phyloP scores from a whole-genome alignment of 2,113 vertebrate species.

The Bucco capensis region DNA sequence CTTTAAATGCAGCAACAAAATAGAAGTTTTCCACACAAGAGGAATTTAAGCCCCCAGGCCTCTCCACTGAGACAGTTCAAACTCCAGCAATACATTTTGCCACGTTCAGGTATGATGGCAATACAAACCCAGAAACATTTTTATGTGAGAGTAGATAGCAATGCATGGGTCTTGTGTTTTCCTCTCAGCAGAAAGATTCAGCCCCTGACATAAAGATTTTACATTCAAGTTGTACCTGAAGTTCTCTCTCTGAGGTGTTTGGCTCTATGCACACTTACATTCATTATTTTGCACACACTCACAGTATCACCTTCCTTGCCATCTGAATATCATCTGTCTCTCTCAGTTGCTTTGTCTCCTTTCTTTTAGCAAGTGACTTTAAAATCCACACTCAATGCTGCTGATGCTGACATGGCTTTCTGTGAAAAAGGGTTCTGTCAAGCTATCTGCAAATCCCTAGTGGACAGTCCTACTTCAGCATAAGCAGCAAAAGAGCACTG shows the following conservation, averaged over 20 bases:
- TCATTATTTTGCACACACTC: neutral
- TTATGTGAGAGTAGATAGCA: neutral
- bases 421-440: neutral
- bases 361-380: neutral
- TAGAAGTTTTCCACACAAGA: neutral
- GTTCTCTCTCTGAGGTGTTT: neutral
- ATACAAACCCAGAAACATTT: neutral
- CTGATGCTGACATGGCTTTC: neutral
- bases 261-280: neutral
- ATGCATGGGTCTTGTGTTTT: rapidly evolving
- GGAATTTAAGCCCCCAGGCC: neutral
- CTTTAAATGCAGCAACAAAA: neutral
- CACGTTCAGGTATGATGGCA: neutral
- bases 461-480: neutral
- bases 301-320: neutral
- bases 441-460: neutral
- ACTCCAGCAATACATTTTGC: neutral
- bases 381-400: neutral
- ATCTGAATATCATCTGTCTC: neutral
- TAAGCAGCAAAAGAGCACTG: neutral
- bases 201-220: neutral
- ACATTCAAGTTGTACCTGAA: neutral
- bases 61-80: neutral
- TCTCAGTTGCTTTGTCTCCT: neutral
- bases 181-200: neutral